phyloP scores from a whole-genome alignment of 2,113 vertebrate species.

The Entelurus aequoreus region DNA sequence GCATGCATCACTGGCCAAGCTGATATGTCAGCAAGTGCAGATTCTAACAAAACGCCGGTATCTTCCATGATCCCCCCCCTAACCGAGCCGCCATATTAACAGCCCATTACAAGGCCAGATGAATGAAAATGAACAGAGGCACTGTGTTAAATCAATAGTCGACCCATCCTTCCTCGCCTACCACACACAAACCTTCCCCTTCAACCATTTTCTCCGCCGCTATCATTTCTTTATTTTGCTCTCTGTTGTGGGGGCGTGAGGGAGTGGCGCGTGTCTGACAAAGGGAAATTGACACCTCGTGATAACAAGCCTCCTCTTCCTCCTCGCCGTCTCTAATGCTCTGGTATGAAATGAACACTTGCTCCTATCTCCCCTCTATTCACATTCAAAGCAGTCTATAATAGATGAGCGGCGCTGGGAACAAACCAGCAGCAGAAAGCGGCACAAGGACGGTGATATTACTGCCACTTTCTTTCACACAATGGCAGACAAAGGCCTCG shows the following conservation, averaged over 20 bases:
- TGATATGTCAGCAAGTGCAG: constrained; percentile 38
- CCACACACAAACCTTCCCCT: constrained; percentile 33
- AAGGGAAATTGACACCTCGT: constrained; percentile 63
- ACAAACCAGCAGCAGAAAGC: constrained; percentile 47
- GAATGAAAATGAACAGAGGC: constrained; percentile 71
- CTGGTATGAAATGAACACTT: constrained; percentile 52
- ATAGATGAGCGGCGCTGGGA: constrained; percentile 51
- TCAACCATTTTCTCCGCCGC: constrained; percentile 41
- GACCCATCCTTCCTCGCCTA: constrained; percentile 41
- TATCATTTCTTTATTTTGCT: constrained; percentile 63
- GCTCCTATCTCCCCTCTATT: constrained; percentile 55
- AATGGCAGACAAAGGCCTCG: constrained; percentile 40
- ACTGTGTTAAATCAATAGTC: constrained; percentile 69
- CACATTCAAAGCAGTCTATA: constrained; percentile 64
- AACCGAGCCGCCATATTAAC: constrained; percentile 65
- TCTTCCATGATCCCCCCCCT: constrained; percentile 56
- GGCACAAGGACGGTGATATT: constrained; percentile 40
- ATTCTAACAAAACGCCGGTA: constrained; percentile 68
- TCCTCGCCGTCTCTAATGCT: constrained; percentile 17
- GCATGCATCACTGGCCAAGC: constrained; percentile 12
- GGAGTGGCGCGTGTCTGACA: constrained; percentile 65
- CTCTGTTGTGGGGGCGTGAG: constrained; percentile 45
- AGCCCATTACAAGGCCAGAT: constrained; percentile 68
- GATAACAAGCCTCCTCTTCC: constrained; percentile 51
- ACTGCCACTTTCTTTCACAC: constrained; percentile 45